Percentiles rank a stretch among this genome's conserved stretches.
Evolutionary conservation across 2,113 vertebrate genomes (phyloP).

Genomic region (Cephalopterus ornatus): DNA sequence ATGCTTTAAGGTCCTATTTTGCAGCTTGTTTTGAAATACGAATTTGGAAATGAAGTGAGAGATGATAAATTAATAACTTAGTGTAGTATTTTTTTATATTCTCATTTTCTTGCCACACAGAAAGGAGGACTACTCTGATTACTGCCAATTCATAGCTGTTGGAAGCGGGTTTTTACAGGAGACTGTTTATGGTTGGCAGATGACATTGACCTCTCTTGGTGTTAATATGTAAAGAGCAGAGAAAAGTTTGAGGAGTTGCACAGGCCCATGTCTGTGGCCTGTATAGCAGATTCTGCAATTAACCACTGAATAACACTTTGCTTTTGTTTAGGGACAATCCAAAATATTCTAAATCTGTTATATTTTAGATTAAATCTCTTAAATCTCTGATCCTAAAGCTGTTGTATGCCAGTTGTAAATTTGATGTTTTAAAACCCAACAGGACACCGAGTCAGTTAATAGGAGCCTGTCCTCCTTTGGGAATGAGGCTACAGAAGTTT

Average conservation of each 20-base stretch:
- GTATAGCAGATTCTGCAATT: neutral
- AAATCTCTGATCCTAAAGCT: neutral
- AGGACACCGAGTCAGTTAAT: constrained; percentile 80
- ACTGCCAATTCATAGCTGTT: neutral
- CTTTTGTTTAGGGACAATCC: neutral
- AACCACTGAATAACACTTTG: neutral
- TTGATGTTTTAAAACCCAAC: constrained; percentile 7
- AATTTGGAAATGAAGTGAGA: neutral
- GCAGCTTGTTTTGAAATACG: neutral
- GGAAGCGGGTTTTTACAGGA: neutral
- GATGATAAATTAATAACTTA: neutral
- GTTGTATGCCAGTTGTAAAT: neutral
- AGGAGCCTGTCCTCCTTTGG: constrained; percentile 86
- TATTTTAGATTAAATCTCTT: neutral
- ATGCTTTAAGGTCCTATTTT: neutral
- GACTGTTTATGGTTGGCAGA: neutral
- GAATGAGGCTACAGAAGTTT: constrained; percentile 83
- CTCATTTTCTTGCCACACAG: neutral
- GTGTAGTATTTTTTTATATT: neutral
- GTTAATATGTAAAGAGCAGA: neutral
- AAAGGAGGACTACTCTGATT: neutral
- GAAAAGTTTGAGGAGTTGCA: neutral
- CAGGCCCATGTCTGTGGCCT: neutral
- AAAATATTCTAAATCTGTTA: neutral
- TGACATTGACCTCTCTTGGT: neutral